Evolutionary conservation across 1,140 invertebrate genomes (phyloP).

Genomic region (Anthonomus grandis): DNA sequence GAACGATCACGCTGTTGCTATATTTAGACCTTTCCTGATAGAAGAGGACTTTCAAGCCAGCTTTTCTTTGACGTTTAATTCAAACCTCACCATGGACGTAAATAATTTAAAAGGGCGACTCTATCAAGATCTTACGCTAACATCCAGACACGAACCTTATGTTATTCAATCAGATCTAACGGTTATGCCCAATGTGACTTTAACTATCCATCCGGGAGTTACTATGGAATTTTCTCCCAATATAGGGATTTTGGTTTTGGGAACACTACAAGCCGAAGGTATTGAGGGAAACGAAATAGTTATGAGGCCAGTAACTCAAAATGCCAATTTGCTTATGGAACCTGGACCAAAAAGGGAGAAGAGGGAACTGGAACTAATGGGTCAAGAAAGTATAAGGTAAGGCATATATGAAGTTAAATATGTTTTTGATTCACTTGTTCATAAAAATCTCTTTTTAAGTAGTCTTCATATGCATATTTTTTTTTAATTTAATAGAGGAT

Average conservation of each 20-base stretch:
- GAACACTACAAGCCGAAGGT: constrained; percentile 84
- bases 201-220: constrained; percentile 88
- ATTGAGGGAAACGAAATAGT: constrained; percentile 73
- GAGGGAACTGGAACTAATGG: constrained; percentile 53
- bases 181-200: constrained; percentile 86
- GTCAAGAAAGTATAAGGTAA: constrained; percentile 54
- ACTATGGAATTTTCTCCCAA: constrained; percentile 93
- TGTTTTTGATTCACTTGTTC: too few relatives aligned
- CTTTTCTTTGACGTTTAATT: constrained; percentile 66
- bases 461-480: too few relatives aligned
- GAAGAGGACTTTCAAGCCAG: constrained; percentile 72
- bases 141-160: constrained; percentile 69
- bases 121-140: constrained; percentile 67
- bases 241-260: constrained; percentile 94
- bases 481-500: too few relatives aligned
- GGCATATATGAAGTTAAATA: too few relatives aligned
- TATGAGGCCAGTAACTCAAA: constrained; percentile 68
- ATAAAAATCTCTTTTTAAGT: too few relatives aligned
- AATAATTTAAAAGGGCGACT: constrained; percentile 83
- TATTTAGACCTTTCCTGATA: constrained; percentile 82
- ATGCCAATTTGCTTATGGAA: constrained; percentile 43
- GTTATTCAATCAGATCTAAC: constrained; percentile 89
- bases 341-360: constrained; percentile 32
- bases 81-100: constrained; percentile 55
- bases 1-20: constrained; percentile 95